Evolutionary conservation across 2,113 vertebrate genomes (phyloP), one percentile per base, ranked within the genome.

Genomic region (Rhinichthys klamathensis): DNA sequence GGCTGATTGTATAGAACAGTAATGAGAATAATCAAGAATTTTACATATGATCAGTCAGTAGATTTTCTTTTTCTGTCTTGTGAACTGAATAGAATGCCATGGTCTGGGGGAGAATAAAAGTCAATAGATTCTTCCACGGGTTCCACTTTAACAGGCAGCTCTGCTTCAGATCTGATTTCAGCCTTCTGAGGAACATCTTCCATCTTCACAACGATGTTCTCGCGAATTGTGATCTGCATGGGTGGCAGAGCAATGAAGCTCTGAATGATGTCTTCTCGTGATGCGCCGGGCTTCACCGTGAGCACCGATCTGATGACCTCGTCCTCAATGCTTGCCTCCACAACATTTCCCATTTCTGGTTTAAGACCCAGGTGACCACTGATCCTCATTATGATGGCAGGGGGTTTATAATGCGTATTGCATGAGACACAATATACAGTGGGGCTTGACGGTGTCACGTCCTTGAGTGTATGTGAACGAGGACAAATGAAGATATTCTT

Each of bases 331-430:
- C 7, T 46, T 0, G 38, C 58, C 1, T 18, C 25, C 60, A 80
- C 25, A 80, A 21, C 38, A 9, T 46, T 5, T 12, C 38, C 58
- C 0, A n/a, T 30, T 63, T 63, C 78, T 63, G n/a, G 2, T 80
- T 80, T 65, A 44, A 80, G 58, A 46, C 12, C 23, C 38, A 80
- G 35, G n/a, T 63, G 78, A 2, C 56, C 78, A 11, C 78, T 80
- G 16, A 46, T 18, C 15, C 27, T 44, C 38, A 30, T 46, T 3
- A 46, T 8, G n/a, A 25, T 46, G n/a, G 58, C 58, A 3, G 58
- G 12, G 58, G 11, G 63, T 30, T 63, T 80, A 13, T 80, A 80
- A 63, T 63, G 38, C 1, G 4, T 46, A 9, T 65, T 80, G 25
- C 78, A 80, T 63, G 58, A 44, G 35, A 27, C 1, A 46, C 78